Conservation (phyloP, 1,140 invertebrate genomes). For the Trachymyrmex septentrionalis region DNA sequence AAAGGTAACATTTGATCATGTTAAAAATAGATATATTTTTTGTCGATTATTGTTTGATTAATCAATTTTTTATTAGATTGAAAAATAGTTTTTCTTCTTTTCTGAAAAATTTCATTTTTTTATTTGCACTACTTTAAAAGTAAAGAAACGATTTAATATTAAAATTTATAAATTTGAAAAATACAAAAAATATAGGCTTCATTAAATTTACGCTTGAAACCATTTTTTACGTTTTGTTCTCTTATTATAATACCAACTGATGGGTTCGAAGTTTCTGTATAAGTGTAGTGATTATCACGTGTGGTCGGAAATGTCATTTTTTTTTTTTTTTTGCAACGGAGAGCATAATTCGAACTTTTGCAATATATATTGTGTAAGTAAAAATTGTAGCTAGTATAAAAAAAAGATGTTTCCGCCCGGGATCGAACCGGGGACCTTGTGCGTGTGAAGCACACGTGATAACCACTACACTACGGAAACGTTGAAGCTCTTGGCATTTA, state of each 20-base stretch:
- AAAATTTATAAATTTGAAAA: too few species aligned
- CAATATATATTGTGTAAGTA: not conserved
- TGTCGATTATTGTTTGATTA: too few species aligned
- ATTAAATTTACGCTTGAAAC: too few species aligned
- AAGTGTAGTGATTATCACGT: constrained; percentile 76
- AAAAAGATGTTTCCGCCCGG: constrained; percentile 72
- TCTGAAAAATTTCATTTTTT: too few species aligned
- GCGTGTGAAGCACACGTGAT: constrained; percentile 76
- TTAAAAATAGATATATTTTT: too few species aligned
- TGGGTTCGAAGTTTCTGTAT: constrained; percentile 63
- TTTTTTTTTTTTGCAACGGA: constrained; percentile 3
- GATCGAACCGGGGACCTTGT: constrained; percentile 76
- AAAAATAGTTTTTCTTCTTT: too few species aligned
- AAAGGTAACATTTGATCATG: too few species aligned
- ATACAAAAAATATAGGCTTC: too few species aligned
- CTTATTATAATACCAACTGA: not conserved
- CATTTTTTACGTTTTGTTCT: not conserved
- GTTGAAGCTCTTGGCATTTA: not conserved
- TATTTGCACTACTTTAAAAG: too few species aligned
- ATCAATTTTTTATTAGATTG: too few species aligned
- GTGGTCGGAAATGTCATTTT: constrained; percentile 67
- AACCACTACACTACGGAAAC: constrained; percentile 77
- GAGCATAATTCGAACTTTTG: not conserved
- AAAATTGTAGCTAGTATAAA: constrained; percentile 16
- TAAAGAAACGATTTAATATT: too few species aligned